Evolutionary conservation across 1,140 invertebrate genomes (phyloP).

Genomic region (Drosophila nigromelanica): DNA sequence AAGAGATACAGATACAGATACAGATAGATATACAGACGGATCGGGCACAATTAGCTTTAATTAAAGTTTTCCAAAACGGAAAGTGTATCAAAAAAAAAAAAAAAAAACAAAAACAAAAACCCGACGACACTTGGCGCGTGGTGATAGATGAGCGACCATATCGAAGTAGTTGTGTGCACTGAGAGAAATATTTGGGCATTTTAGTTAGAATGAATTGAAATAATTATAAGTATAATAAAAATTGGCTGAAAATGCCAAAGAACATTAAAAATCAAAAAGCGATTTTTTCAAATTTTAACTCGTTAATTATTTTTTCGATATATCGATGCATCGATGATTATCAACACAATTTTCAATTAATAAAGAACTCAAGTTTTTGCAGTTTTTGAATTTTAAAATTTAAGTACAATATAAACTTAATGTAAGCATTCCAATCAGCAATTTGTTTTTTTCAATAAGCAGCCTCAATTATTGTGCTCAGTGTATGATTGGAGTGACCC

Average conservation of each 20-base stretch:
- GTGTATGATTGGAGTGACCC: conserved; percentile 54
- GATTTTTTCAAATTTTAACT: too few species aligned
- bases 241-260: too few species aligned
- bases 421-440: too few species aligned
- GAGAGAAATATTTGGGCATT: conserved; percentile 13
- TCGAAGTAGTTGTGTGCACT: conserved; percentile 32
- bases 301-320: too few species aligned
- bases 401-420: too few species aligned
- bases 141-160: conserved; percentile 52
- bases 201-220: background rate
- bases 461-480: conserved; percentile 2
- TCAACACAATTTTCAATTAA: too few species aligned
- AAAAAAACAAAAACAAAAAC: conserved; percentile 9
- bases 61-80: conserved; percentile 78
- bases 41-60: conserved; percentile 71
- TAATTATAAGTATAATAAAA: too few species aligned
- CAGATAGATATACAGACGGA: conserved; percentile 37
- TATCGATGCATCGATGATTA: too few species aligned
- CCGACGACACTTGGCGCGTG: conserved; percentile 74
- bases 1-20: conserved; percentile 3
- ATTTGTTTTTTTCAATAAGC: background rate
- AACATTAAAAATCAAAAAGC: too few species aligned
- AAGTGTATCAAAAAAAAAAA: conserved; percentile 57
- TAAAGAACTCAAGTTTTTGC: too few species aligned
- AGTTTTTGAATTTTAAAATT: too few species aligned